Evolutionary conservation across 2,888 invertebrate species (phyloP).

Genomic region (Andrena hattorfiana): DNA sequence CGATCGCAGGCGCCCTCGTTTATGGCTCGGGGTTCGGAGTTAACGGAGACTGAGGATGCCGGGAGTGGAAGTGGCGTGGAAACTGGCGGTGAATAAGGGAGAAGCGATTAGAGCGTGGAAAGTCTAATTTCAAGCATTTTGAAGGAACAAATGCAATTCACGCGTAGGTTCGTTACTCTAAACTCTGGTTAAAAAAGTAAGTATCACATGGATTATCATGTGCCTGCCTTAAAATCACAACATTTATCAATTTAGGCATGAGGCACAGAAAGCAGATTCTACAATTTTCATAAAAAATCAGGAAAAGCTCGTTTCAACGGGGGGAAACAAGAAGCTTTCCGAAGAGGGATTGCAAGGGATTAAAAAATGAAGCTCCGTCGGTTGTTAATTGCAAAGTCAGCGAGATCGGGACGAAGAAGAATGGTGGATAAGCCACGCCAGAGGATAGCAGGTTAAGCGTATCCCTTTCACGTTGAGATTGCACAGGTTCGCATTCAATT

Average conservation of each 20-base stretch:
- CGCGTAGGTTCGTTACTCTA: no score
- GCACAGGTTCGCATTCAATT: conserved; percentile 27
- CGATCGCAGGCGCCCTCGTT: not conserved
- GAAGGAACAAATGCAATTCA: not conserved
- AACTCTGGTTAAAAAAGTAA: not conserved
- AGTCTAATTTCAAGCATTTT: not conserved
- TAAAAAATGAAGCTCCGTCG: not conserved
- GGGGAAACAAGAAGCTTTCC: not conserved
- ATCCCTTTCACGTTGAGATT: conserved; percentile 17
- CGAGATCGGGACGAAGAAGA: not conserved
- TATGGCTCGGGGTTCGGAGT: not conserved
- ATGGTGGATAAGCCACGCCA: conserved; percentile 4
- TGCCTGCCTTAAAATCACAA: no score
- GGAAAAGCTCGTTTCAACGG: no score
- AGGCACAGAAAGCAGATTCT: no score
- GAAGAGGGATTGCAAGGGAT: no score
- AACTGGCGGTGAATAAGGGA: not conserved
- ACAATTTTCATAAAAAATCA: no score
- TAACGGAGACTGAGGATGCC: not conserved
- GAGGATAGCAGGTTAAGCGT: conserved; percentile 4
- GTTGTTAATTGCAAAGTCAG: not conserved
- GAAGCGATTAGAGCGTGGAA: not conserved
- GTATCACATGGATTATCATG: not conserved
- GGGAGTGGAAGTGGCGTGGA: not conserved
- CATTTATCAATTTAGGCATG: no score